phyloP scores from a whole-genome alignment of 2,888 invertebrate species.

The Drosophila maculinotata region DNA sequence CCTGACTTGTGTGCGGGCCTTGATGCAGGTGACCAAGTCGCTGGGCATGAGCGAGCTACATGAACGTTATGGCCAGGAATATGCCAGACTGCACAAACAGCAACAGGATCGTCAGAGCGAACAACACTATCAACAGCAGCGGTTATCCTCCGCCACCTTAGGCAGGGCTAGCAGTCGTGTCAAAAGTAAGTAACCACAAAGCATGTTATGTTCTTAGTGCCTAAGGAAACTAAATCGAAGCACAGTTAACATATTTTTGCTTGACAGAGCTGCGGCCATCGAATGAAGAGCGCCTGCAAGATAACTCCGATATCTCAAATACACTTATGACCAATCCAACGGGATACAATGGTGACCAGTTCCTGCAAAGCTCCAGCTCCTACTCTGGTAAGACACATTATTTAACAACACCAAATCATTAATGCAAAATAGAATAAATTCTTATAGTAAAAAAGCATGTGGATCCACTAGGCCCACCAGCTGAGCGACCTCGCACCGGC shows the following conservation, averaged over 20 bases:
- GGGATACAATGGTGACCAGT: slow-evolving; percentile 60
- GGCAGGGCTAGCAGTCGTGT: slow-evolving; percentile 66
- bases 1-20: slow-evolving; percentile 93
- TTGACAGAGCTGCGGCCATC: slow-evolving; percentile 59
- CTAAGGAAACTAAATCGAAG: neutral
- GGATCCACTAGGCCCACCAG: slow-evolving; percentile 84
- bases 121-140: slow-evolving; percentile 79
- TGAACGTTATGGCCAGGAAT: slow-evolving; percentile 92
- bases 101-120: slow-evolving; percentile 80
- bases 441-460: slow-evolving; percentile 75
- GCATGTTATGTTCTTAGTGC: neutral
- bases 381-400: slow-evolving; percentile 39
- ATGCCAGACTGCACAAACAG: slow-evolving; percentile 89
- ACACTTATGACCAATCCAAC: slow-evolving; percentile 36
- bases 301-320: slow-evolving; percentile 52
- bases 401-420: fast-evolving
- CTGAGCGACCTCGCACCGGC: slow-evolving; percentile 85
- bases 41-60: slow-evolving; percentile 94
- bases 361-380: slow-evolving; percentile 43
- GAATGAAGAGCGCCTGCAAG: slow-evolving; percentile 64
- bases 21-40: slow-evolving; percentile 84
- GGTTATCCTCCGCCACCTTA: slow-evolving; percentile 74
- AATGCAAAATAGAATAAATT: neutral
- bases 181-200: slow-evolving; percentile 44
- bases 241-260: neutral